Conservation (phyloP, 2,113 vertebrate genomes). For the Embiotoca jacksoni region DNA sequence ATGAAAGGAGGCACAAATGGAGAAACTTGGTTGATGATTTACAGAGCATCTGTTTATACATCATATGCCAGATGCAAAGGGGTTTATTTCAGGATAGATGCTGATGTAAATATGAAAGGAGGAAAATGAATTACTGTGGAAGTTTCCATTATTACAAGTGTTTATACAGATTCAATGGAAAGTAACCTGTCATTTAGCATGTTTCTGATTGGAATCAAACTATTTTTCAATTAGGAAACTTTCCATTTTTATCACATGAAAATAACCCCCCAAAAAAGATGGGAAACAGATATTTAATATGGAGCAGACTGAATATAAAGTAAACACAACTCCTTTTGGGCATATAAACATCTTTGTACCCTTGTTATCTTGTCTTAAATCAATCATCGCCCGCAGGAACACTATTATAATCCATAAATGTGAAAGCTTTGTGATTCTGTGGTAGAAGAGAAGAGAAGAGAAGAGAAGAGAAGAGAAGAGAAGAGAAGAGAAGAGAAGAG, state of each 20-base stretch:
- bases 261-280: background rate
- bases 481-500: background rate
- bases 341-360: constrained; percentile 16
- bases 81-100: background rate
- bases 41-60: constrained; percentile 46
- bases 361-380: constrained; percentile 14
- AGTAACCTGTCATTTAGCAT: constrained; percentile 4
- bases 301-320: background rate
- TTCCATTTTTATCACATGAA: background rate
- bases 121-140: background rate
- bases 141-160: background rate
- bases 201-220: background rate
- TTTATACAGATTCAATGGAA: constrained; percentile 3
- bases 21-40: constrained; percentile 11
- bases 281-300: constrained; percentile 2
- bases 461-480: constrained; percentile 7
- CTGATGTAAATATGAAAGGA: background rate
- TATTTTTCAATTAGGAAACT: background rate
- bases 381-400: background rate
- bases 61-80: constrained; percentile 10
- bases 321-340: constrained; percentile 7
- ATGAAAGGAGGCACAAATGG: background rate
- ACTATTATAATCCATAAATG: background rate
- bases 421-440: background rate
- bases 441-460: background rate